phyloP scores from a whole-genome alignment of 2,888 invertebrate genomes.

The Baccha elongata region DNA sequence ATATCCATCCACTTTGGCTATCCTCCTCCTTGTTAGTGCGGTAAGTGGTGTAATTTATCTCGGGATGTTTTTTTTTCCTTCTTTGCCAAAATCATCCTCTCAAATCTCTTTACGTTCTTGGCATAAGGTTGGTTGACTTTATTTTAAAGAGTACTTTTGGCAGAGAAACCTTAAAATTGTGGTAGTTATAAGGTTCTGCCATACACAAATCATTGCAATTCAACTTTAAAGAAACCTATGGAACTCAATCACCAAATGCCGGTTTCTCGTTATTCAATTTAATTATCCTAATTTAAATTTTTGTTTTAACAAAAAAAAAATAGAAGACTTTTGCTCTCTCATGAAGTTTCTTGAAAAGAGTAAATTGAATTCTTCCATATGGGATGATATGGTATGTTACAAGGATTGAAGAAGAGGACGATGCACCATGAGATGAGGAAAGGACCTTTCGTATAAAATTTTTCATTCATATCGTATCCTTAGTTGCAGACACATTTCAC shows the following conservation, averaged over 20 bases:
- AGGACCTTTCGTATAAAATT: slow-evolving; percentile 5
- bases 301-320: slow-evolving; percentile 7
- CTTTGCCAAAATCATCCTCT: slow-evolving; percentile 25
- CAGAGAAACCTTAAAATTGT: slow-evolving; percentile 17
- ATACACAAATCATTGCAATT: not conserved
- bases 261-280: slow-evolving; percentile 22
- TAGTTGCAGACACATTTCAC: slow-evolving; percentile 54
- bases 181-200: slow-evolving; percentile 18
- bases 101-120: not conserved
- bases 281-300: slow-evolving; percentile 43
- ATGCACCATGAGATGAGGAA: not conserved
- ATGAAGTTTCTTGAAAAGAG: slow-evolving; percentile 8
- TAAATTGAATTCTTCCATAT: slow-evolving; percentile 55
- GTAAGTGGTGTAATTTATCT: slow-evolving; percentile 61
- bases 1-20: slow-evolving; percentile 45
- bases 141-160: slow-evolving; percentile 17
- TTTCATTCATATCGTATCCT: slow-evolving; percentile 28
- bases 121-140: slow-evolving; percentile 11
- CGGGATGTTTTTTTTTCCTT: slow-evolving; percentile 8
- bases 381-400: too few species aligned
- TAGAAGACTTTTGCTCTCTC: not conserved
- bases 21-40: slow-evolving; percentile 52
- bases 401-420: not conserved
- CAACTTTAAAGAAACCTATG: not conserved
- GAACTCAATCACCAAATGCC: slow-evolving; percentile 18